Percentiles rank a stretch among this genome's conserved stretches.
These are phyloP conservation scores for Anthopleura xanthogrammica DNA, from an alignment of 92 coral and sea anemone species.

Conservation along the genomic window DNA sequence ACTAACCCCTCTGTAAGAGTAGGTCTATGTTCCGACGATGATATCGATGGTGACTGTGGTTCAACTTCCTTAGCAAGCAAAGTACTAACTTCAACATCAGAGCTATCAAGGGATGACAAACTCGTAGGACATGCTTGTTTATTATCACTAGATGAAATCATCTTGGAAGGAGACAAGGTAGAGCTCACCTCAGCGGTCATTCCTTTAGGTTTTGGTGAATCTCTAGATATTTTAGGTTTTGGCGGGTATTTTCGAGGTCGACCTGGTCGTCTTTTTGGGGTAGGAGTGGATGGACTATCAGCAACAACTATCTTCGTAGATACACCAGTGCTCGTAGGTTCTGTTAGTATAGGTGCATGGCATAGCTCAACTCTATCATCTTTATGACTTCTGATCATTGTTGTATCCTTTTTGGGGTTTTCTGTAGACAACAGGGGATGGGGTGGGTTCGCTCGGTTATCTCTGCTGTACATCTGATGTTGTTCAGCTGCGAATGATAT, in stretches of 20 bases:
- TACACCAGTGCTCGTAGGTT: conserved; percentile 7
- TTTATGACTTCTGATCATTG: not conserved
- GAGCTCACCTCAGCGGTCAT: conserved; percentile 31
- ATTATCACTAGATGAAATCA: conserved; percentile 28
- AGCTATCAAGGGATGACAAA: conserved; percentile 35
- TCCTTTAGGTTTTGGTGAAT: not conserved
- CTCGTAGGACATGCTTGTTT: not conserved
- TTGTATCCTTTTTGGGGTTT: not conserved
- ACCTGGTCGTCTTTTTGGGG: conserved; percentile 40
- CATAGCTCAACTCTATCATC: conserved; percentile 17
- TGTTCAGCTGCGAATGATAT: not conserved
- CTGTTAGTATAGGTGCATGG: conserved; percentile 10
- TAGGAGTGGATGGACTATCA: conserved; percentile 36
- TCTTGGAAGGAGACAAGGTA: conserved; percentile 30
- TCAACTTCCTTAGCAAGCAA: conserved; percentile 67
- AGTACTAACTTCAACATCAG: conserved; percentile 76
- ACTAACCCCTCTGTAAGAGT: conserved; percentile 8
- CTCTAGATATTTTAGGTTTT: conserved; percentile 21
- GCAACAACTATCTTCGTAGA: conserved; percentile 22
- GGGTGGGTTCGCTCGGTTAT: conserved; percentile 18
- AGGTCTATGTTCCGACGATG: conserved; percentile 61
- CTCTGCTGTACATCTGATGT: not conserved
- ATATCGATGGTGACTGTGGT: conserved; percentile 78
- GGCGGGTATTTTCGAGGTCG: conserved; percentile 40
- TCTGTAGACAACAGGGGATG: conserved; percentile 9